phyloP scores from a whole-genome alignment of 2,797 vertebrate genomes.

The Poecilia gillii region DNA sequence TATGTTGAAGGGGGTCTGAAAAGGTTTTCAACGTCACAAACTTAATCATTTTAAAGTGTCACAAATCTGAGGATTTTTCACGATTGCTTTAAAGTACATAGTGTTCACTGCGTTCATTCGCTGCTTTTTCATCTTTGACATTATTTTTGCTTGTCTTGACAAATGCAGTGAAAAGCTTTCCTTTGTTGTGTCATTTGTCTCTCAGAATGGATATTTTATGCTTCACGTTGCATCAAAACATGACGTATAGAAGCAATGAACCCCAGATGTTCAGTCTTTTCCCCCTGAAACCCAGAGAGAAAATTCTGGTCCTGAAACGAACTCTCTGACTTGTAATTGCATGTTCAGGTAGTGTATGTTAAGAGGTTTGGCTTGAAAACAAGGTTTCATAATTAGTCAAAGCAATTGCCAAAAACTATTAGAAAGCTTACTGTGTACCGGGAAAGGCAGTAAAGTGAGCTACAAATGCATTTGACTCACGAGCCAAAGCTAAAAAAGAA shows the following conservation, averaged over 20 bases:
- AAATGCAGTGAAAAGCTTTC: not conserved
- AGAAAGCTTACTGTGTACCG: not conserved
- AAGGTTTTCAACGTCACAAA: not conserved
- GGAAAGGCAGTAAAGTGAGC: not conserved
- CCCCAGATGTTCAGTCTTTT: not conserved
- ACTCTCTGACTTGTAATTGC: not conserved
- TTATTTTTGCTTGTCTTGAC: not conserved
- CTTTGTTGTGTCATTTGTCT: not conserved
- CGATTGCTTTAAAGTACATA: not conserved
- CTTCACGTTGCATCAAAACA: not conserved
- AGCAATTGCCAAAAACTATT: not conserved
- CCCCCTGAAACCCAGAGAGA: not conserved
- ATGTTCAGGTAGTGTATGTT: not conserved
- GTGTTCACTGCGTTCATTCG: not conserved
- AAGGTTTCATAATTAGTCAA: not conserved
- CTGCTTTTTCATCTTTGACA: not conserved
- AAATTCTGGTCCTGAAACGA: not conserved
- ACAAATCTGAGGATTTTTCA: not conserved
- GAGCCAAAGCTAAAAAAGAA: not conserved
- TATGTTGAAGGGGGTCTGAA: not conserved
- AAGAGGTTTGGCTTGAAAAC: not conserved
- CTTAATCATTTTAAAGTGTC: not conserved
- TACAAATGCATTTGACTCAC: not conserved
- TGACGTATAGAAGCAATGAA: slow-evolving; percentile 1
- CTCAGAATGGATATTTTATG: not conserved